A percentile compares a stretch with the other conserved stretches of the same genome.
These are phyloP conservation scores for Melanostoma mellinum DNA, from an alignment of 2,888 invertebrate species.

Conservation along the genomic window DNA sequence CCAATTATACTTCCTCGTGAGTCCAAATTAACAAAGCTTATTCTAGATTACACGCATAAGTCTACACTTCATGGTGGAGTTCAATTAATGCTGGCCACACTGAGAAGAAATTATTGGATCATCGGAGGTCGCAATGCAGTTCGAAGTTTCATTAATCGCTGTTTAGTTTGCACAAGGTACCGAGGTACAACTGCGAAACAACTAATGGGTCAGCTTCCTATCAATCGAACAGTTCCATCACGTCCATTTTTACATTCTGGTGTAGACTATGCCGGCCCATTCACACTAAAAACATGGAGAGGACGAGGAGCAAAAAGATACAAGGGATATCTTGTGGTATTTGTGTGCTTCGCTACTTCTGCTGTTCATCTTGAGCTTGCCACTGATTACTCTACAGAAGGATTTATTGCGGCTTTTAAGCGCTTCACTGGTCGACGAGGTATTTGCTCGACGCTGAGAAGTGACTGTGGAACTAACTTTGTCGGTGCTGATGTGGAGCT, in stretches of 20 bases:
- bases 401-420: slow-evolving; percentile 53
- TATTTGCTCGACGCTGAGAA: slow-evolving; percentile 43
- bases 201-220: slow-evolving; percentile 46
- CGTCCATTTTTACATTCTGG: slow-evolving; percentile 42
- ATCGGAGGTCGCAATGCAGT: slow-evolving; percentile 38
- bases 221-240: slow-evolving; percentile 36
- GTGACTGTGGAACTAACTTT: slow-evolving; percentile 61
- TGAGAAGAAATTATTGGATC: slow-evolving; percentile 53
- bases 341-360: slow-evolving; percentile 42
- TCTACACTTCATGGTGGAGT: slow-evolving; percentile 56
- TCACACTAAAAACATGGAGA: slow-evolving; percentile 27
- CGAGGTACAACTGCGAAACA: slow-evolving; percentile 30
- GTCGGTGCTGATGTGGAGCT: slow-evolving; percentile 49
- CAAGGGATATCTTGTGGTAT: slow-evolving; percentile 32
- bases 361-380: slow-evolving; percentile 47
- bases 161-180: slow-evolving; percentile 33
- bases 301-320: slow-evolving; percentile 37
- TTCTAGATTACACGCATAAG: slow-evolving; percentile 45
- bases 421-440: slow-evolving; percentile 47
- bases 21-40: slow-evolving; percentile 40
- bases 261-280: slow-evolving; percentile 27
- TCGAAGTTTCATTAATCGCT: slow-evolving; percentile 35
- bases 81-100: slow-evolving; percentile 49
- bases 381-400: slow-evolving; percentile 46
- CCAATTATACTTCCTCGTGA: slow-evolving; percentile 52